Evolutionary conservation across 1,140 invertebrate species (phyloP).

Genomic region (Lepidurus apus): DNA sequence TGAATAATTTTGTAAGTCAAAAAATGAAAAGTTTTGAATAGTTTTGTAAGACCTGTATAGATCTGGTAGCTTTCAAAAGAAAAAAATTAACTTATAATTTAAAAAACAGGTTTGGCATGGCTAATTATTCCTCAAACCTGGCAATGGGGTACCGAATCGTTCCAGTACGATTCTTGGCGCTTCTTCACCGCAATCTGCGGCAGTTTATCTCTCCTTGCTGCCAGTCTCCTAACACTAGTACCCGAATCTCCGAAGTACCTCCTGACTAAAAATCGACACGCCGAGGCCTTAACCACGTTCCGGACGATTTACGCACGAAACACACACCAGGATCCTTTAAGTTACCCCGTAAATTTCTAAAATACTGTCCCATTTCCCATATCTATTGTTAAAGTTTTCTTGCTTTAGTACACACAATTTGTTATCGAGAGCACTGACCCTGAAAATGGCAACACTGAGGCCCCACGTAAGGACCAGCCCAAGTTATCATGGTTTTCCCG

Average conservation of each 20-base stretch:
- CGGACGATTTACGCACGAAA: conserved; percentile 67
- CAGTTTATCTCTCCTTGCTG: conserved; percentile 60
- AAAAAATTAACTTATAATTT: background rate
- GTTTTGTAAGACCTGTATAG: background rate
- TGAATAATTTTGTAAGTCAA: too few relatives aligned
- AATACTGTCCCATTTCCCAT: background rate
- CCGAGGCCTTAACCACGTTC: conserved; percentile 69
- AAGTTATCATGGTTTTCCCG: conserved; percentile 68
- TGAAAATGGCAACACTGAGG: conserved; percentile 32
- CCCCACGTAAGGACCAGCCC: conserved; percentile 47
- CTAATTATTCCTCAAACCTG: conserved; percentile 64
- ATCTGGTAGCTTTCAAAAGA: background rate
- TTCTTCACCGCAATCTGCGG: conserved; percentile 68
- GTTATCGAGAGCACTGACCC: conserved; percentile 64
- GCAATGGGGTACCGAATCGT: conserved; percentile 46
- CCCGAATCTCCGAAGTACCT: conserved; percentile 80
- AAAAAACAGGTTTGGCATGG: conserved; percentile 58
- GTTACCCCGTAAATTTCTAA: conserved; percentile 54
- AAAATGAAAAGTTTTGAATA: too few relatives aligned
- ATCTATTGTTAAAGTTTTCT: background rate
- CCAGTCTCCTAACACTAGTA: conserved; percentile 60
- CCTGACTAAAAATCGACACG: conserved; percentile 62
- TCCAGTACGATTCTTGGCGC: conserved; percentile 81
- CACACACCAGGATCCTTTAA: conserved; percentile 53
- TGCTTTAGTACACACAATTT: conserved; percentile 44